Evolutionary conservation across 2,797 vertebrate species (phyloP).

Genomic region (Poeciliopsis turneri): DNA sequence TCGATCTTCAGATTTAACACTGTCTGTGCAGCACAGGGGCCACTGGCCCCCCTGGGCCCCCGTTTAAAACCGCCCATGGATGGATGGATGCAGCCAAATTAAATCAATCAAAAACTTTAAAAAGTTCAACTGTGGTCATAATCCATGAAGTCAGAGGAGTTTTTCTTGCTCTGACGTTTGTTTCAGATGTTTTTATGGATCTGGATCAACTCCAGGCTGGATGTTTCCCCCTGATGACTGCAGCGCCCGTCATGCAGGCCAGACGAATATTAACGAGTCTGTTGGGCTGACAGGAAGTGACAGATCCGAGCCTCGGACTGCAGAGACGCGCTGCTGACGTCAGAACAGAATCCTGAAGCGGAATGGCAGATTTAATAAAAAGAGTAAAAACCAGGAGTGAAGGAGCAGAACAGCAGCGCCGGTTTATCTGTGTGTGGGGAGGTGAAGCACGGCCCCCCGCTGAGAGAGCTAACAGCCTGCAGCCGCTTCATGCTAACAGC

Average conservation of each 20-base stretch:
- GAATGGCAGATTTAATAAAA: conserved; percentile 6
- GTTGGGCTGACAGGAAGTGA: conserved; percentile 2
- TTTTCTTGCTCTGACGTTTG: neutral
- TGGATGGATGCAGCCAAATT: neutral
- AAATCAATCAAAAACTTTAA: neutral
- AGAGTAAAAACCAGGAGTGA: neutral
- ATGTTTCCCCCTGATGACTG: conserved; percentile 8
- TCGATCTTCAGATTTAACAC: too few relatives aligned
- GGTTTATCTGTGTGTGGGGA: conserved; percentile 41
- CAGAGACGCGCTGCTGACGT: conserved; percentile 18
- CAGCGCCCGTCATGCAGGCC: conserved; percentile 3
- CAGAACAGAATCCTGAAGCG: neutral
- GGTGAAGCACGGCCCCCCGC: conserved; percentile 39
- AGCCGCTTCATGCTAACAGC: conserved; percentile 9
- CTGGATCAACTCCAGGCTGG: neutral
- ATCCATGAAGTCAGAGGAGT: neutral
- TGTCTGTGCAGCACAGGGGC: too few relatives aligned
- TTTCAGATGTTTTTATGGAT: neutral
- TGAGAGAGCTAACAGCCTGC: conserved; percentile 43
- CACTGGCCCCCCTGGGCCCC: too few relatives aligned
- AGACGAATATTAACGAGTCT: conserved; percentile 13
- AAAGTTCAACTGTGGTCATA: neutral
- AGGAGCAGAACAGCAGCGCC: conserved; percentile 19
- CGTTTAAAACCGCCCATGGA: too few relatives aligned
- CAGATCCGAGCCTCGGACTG: conserved; percentile 3